Base-by-base conservation (phyloP, 2,113 vertebrate species). In the Lethenteron camtschaticum region DNA sequence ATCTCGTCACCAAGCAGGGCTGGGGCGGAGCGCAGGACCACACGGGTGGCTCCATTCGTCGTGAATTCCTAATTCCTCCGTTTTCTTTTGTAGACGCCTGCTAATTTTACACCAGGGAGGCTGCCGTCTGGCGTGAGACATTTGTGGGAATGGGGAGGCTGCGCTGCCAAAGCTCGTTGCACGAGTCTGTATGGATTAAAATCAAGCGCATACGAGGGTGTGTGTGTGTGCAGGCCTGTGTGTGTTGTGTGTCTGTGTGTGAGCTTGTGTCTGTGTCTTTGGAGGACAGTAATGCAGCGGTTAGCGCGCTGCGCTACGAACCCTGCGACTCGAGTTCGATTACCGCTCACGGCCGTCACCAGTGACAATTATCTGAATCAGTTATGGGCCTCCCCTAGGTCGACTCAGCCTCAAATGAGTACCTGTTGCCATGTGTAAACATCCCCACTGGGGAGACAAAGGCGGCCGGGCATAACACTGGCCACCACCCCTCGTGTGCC, bases 191-290 rank as follows among this genome's bases (percentile, higher is more conserved):
- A 14, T 63, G 59, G 59, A 63, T 63, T 63, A 4, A 18, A 14
- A 63, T 14, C 13, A 18, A 18, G 59, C 16, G 59, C 16, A 18
- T 8, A 18, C 16, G 59, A 14, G 59, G 13, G 59, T 2, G 59
- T 63, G 7, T 63, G 59, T 63, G 59, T 63, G 59, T 63, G 59
- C 16, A 18, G 13, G 7, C 16, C 13, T 63, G 59, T 63, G 59
- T 63, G 59, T 63, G 59, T 63, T 63, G 59, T 63, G 59, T 63
- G 59, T 63, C 13, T 63, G 59, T 63, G 59, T 63, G 59, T 63
- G 59, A 14, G 59, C 41, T 41, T 41, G 41, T 41, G 41, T 41
- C 41, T 41, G 41, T 41, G 41, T 41, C 41, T 41, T 41, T 41
- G 41, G 41, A 41, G 41, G 41, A 5, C 41, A 41, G 41, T 41